These are phyloP conservation scores for Rhyacichthys aspro DNA, from an alignment of 2,797 vertebrate species.

Conservation along the genomic window DNA sequence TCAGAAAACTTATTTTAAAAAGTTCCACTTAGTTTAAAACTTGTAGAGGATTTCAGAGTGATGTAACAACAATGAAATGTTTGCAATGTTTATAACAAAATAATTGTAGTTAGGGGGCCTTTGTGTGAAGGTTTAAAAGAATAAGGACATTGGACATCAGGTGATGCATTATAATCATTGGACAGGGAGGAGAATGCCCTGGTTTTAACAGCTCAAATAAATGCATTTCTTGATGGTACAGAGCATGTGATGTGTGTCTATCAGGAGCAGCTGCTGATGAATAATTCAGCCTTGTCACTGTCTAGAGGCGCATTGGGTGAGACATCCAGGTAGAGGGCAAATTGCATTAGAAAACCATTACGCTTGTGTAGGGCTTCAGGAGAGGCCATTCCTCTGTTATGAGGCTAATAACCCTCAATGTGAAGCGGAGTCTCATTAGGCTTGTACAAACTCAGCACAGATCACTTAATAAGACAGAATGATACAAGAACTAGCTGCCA, in stretches of 20 bases:
- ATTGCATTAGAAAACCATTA: constrained; percentile 74
- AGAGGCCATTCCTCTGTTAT: constrained; percentile 49
- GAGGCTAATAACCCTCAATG: constrained; percentile 52
- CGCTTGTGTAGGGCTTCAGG: constrained; percentile 52
- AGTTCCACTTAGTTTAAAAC: constrained; percentile 1
- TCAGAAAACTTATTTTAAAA: background rate
- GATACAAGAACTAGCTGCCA: constrained; percentile 41
- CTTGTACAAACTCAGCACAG: constrained; percentile 53
- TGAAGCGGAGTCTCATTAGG: constrained; percentile 59
- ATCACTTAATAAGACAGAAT: constrained; percentile 49
- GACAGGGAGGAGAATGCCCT: constrained; percentile 5
- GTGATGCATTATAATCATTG: constrained; percentile 14
- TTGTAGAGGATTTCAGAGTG: background rate
- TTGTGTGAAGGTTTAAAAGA: too few relatives aligned
- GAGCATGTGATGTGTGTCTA: constrained; percentile 19
- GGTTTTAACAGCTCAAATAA: constrained; percentile 38
- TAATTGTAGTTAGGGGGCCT: background rate
- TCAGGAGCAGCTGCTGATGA: constrained; percentile 67
- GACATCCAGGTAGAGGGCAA: constrained; percentile 73
- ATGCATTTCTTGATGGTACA: constrained; percentile 12
- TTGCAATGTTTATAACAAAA: constrained; percentile 9
- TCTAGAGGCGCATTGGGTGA: constrained; percentile 59
- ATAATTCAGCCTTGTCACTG: constrained; percentile 73
- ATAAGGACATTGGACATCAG: constrained; percentile 19
- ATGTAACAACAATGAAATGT: constrained; percentile 7